Evolutionary conservation across 2,888 invertebrate genomes (phyloP).

Genomic region (Loripinus fragilis): DNA sequence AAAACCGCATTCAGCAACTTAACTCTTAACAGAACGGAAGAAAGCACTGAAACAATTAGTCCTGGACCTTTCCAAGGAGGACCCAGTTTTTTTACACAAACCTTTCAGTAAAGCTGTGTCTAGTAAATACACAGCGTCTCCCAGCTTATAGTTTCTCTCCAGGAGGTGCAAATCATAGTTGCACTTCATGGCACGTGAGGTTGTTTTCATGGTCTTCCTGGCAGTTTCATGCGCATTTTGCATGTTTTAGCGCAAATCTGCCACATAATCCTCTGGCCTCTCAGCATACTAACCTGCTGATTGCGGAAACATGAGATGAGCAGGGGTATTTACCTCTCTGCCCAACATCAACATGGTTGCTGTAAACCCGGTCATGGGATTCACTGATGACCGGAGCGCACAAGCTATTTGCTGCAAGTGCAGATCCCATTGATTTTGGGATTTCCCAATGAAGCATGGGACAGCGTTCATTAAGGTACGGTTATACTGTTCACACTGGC

Average conservation of each 20-base stretch:
- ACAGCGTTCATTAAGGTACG: slow-evolving; percentile 23
- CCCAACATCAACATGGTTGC: not conserved
- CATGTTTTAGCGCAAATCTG: not conserved
- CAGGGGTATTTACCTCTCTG: not conserved
- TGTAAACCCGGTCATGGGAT: not conserved
- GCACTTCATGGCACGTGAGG: not conserved
- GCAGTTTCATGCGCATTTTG: not conserved
- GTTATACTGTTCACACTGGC: slow-evolving; percentile 36
- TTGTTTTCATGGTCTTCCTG: not conserved
- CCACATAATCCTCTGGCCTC: not conserved
- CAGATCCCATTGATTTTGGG: slow-evolving; percentile 22
- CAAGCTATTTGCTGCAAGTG: slow-evolving; percentile 24
- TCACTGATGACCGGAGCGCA: not conserved
- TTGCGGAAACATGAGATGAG: not conserved
- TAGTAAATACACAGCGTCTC: not conserved
- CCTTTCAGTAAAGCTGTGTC: not conserved
- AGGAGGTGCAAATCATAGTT: not conserved
- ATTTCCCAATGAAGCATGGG: not conserved
- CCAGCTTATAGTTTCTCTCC: not conserved
- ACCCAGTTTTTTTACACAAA: too few species aligned
- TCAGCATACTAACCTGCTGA: not conserved
- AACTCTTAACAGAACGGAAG: too few species aligned
- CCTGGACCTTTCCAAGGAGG: not conserved
- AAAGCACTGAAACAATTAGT: too few species aligned
- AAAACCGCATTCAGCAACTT: too few species aligned